phyloP scores from a whole-genome alignment of 2,888 invertebrate species.

The Cyclophora punctaria region DNA sequence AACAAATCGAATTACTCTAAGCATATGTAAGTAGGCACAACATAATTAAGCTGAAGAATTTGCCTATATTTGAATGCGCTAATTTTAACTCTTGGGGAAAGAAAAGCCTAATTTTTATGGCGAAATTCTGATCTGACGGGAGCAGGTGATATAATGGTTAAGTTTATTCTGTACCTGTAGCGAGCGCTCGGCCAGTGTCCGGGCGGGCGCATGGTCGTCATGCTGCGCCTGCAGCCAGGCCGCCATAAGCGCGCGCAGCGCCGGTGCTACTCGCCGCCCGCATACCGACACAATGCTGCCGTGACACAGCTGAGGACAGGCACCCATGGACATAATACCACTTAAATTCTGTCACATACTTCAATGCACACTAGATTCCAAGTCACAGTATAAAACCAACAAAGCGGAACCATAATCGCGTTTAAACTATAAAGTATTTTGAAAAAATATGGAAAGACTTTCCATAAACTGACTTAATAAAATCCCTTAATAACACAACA shows the following conservation, averaged over 20 bases:
- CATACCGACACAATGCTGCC: slow-evolving; percentile 76
- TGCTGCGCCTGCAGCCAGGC: slow-evolving; percentile 90
- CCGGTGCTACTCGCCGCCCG: slow-evolving; percentile 85
- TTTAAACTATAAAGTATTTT: too few species aligned
- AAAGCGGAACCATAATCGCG: background rate
- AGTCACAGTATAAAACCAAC: background rate
- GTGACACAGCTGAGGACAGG: slow-evolving; percentile 77
- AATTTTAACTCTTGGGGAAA: too few species aligned
- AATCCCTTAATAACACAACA: too few species aligned
- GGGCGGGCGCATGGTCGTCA: slow-evolving; percentile 89
- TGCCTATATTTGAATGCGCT: too few species aligned
- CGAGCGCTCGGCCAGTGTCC: slow-evolving; percentile 26
- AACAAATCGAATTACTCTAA: too few species aligned
- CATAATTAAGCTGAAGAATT: too few species aligned
- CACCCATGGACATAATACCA: background rate
- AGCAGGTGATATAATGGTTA: too few species aligned
- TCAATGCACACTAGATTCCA: background rate
- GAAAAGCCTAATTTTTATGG: too few species aligned
- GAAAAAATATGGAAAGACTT: too few species aligned
- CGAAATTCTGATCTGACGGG: too few species aligned
- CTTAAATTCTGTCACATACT: background rate
- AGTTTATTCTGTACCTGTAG: slow-evolving; percentile 22
- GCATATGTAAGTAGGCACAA: too few species aligned
- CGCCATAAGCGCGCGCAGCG: slow-evolving; percentile 84
- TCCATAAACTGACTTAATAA: too few species aligned